A percentile compares a stretch with the other conserved stretches of the same genome.
These are phyloP conservation scores for Theristicus caerulescens DNA, from an alignment of 2,113 vertebrate species.

Conservation along the genomic window DNA sequence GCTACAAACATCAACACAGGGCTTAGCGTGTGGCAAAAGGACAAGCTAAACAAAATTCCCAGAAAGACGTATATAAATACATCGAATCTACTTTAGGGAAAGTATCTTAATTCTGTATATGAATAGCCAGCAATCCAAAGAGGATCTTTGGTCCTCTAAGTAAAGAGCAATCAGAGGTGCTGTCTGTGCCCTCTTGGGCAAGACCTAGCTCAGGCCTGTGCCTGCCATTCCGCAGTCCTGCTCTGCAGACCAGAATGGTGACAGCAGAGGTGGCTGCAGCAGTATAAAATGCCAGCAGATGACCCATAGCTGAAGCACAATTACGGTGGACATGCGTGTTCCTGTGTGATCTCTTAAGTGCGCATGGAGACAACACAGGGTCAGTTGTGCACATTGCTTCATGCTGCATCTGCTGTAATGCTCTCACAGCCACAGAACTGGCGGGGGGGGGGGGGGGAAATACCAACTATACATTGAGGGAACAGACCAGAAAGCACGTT, in stretches of 20 bases:
- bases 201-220: rapidly evolving
- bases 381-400: rapidly evolving
- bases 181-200: not conserved
- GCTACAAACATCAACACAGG: not conserved
- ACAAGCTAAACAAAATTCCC: not conserved
- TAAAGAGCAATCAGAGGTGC: not conserved
- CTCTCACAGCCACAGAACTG: not conserved
- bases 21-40: not conserved
- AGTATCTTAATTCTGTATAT: not conserved
- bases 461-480: not conserved
- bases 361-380: rapidly evolving
- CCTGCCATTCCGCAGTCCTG: not conserved
- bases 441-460: too few relatives aligned
- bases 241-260: not conserved
- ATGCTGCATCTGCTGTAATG: not conserved
- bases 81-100: not conserved
- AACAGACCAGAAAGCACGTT: not conserved
- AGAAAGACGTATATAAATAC: not conserved
- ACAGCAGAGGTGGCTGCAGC: not conserved
- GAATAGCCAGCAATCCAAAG: not conserved
- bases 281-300: not conserved
- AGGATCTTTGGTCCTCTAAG: not conserved
- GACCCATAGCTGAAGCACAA: not conserved
- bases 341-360: not conserved
- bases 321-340: rapidly evolving